phyloP scores from a whole-genome alignment of 2,888 invertebrate species.

The Drosophila nr. perissopoda region DNA sequence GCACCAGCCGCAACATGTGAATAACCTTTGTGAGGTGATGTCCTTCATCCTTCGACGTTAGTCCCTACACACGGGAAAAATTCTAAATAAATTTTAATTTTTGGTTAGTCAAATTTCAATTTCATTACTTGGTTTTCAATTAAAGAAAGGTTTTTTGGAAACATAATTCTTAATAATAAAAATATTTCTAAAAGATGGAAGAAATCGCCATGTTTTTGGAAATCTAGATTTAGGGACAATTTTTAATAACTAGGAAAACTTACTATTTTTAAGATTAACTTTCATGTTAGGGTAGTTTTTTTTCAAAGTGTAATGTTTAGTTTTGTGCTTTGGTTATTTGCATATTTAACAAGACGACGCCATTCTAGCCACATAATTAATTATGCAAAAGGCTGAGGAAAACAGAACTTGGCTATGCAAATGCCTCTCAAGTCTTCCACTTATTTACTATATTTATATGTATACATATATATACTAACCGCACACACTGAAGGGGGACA shows the following conservation, averaged over 20 bases:
- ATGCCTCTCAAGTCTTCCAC: conserved; percentile 30
- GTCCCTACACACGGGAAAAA: neutral
- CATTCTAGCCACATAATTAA: conserved; percentile 75
- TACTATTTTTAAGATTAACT: accelerated
- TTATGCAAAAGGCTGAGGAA: conserved; percentile 74
- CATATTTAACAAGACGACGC: conserved; percentile 77
- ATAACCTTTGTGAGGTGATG: conserved; percentile 58
- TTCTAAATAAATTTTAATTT: neutral
- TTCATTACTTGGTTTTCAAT: too few relatives aligned
- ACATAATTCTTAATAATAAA: too few relatives aligned
- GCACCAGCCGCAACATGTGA: conserved; percentile 50
- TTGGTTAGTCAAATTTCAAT: neutral
- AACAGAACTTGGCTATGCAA: conserved; percentile 58
- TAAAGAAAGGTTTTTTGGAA: neutral
- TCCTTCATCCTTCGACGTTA: conserved; percentile 41
- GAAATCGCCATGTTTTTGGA: neutral
- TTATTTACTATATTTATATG: conserved; percentile 15
- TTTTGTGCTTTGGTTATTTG: conserved; percentile 56
- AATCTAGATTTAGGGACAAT: neutral
- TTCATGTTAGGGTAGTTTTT: neutral
- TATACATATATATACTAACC: neutral
- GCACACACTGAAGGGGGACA: neutral
- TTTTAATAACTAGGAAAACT: neutral
- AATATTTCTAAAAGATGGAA: neutral
- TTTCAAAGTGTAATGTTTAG: neutral